Evolutionary conservation across 1,140 invertebrate genomes (phyloP).

Genomic region (Pygmarrhopalites habei): DNA sequence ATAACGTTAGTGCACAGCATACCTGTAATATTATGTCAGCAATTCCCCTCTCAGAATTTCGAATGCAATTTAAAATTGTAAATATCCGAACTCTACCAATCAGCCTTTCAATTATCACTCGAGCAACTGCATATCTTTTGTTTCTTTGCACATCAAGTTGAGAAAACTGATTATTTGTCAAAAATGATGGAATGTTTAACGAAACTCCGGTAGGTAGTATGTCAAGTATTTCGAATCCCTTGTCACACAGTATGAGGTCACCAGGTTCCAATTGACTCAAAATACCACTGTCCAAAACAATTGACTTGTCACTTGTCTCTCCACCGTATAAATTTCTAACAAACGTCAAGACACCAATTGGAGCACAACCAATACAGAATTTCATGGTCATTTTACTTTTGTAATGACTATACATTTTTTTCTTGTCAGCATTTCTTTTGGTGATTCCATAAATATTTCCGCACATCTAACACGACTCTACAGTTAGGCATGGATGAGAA

Average conservation of each 20-base stretch:
- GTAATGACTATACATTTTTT: too few relatives aligned
- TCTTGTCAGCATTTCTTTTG: too few relatives aligned
- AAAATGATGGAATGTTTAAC: constrained; percentile 4
- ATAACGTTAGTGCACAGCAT: background rate
- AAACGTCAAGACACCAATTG: too few relatives aligned
- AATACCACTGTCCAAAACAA: background rate
- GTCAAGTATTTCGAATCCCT: constrained; percentile 5
- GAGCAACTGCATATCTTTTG: background rate
- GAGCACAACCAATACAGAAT: too few relatives aligned
- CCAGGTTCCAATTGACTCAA: background rate
- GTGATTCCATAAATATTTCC: too few relatives aligned
- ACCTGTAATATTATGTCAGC: background rate
- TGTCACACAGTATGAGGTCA: background rate
- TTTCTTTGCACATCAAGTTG: background rate
- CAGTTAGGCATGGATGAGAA: too few relatives aligned
- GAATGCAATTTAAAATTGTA: constrained; percentile 1
- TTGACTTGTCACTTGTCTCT: background rate
- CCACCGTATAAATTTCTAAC: too few relatives aligned
- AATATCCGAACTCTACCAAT: background rate
- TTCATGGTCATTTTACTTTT: too few relatives aligned
- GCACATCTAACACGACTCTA: too few relatives aligned
- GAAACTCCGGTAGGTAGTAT: background rate
- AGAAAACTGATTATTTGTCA: background rate
- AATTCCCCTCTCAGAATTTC: background rate
- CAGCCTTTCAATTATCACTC: constrained; percentile 11